Conservation (phyloP, 2,888 invertebrate genomes). For the Acanthosepion esculentum region DNA sequence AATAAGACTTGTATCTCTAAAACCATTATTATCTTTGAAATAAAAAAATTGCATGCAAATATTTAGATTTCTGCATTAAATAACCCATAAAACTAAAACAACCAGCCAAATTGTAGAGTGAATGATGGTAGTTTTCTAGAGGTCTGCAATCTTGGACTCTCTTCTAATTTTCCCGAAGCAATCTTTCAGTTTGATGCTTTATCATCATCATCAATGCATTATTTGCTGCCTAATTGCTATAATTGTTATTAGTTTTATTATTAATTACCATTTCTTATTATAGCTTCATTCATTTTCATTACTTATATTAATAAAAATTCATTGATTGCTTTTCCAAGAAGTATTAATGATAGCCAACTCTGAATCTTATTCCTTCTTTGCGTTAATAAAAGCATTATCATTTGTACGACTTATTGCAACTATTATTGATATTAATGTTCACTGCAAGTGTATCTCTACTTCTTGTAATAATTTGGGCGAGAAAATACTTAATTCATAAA, state of each 20-base stretch:
- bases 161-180: no score
- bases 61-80: no score
- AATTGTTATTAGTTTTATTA: background rate
- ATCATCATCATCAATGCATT: background rate
- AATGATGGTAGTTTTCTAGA: no score
- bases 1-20: no score
- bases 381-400: background rate
- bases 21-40: no score
- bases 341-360: background rate
- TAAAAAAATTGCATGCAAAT: no score
- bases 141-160: no score
- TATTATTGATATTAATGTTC: background rate
- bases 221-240: background rate
- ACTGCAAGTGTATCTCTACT: background rate
- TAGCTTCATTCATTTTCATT: background rate
- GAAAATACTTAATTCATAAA: background rate
- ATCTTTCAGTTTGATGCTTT: no score
- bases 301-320: background rate
- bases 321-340: background rate
- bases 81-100: no score
- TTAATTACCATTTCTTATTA: background rate
- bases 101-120: no score
- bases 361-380: background rate
- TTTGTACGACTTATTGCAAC: background rate
- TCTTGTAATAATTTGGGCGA: background rate